phyloP scores from a whole-genome alignment of 2,888 invertebrate genomes.

The Diarsia dahlii region DNA sequence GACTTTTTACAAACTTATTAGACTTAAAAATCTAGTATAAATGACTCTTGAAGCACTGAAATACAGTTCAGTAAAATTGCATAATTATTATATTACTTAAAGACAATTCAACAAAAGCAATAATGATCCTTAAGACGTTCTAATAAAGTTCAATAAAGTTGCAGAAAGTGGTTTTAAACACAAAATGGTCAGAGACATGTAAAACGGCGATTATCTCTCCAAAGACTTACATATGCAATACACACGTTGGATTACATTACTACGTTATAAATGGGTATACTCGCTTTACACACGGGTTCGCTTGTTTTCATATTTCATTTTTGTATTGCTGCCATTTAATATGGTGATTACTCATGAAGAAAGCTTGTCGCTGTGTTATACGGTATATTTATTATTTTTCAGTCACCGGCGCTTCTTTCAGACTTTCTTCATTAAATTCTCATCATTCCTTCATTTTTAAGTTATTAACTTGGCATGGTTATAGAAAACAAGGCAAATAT shows the following conservation, averaged over 20 bases:
- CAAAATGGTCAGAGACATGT: slow-evolving; percentile 66
- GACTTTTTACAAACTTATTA: not conserved
- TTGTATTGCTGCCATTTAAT: not conserved
- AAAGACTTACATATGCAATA: slow-evolving; percentile 71
- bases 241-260: slow-evolving; percentile 64
- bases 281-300: slow-evolving; percentile 15
- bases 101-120: no score
- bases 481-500: no score
- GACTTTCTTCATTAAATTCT: no score
- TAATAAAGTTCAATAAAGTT: not conserved
- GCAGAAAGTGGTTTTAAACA: slow-evolving; percentile 61
- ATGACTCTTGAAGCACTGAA: not conserved
- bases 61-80: no score
- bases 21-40: not conserved
- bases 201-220: slow-evolving; percentile 76
- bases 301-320: slow-evolving; percentile 16
- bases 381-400: no score
- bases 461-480: no score
- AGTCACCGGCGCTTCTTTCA: no score
- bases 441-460: no score
- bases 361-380: no score
- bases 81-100: no score
- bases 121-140: no score
- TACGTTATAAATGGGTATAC: slow-evolving; percentile 50
- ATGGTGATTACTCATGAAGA: not conserved